Evolutionary conservation across 2,888 invertebrate genomes (phyloP).

Genomic region (Orthosia gothica): DNA sequence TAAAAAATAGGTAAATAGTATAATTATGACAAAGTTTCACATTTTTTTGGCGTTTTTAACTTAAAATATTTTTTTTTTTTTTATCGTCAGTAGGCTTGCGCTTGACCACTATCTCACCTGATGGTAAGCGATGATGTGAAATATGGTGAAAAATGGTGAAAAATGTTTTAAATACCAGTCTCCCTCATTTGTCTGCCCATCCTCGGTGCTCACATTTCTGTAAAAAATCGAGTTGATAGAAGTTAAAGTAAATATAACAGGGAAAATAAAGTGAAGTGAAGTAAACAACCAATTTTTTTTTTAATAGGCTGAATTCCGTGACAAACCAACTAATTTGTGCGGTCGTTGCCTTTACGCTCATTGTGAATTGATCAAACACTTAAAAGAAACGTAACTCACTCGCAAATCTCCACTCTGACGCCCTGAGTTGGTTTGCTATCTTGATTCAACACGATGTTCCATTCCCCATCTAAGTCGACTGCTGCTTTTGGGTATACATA

Average conservation of each 20-base stretch:
- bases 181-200: constrained; percentile 29
- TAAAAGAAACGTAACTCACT: constrained; percentile 88
- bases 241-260: constrained; percentile 27
- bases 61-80: no score
- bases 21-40: neutral
- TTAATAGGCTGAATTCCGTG: neutral
- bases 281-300: neutral
- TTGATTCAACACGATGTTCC: constrained; percentile 94
- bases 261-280: constrained; percentile 13
- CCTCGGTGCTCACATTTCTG: constrained; percentile 30
- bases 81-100: no score
- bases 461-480: constrained; percentile 92
- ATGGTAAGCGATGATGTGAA: no score
- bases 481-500: constrained; percentile 93
- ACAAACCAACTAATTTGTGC: neutral
- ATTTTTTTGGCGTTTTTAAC: neutral
- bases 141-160: no score
- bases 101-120: no score
- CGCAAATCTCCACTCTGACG: constrained; percentile 94
- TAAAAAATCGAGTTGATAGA: constrained; percentile 37
- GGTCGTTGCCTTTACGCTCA: neutral
- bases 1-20: neutral
- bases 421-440: constrained; percentile 93
- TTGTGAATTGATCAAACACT: neutral
- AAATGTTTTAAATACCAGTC: constrained; percentile 41